Conservation (phyloP, 2,797 vertebrate species). For the Nasua narica region DNA sequence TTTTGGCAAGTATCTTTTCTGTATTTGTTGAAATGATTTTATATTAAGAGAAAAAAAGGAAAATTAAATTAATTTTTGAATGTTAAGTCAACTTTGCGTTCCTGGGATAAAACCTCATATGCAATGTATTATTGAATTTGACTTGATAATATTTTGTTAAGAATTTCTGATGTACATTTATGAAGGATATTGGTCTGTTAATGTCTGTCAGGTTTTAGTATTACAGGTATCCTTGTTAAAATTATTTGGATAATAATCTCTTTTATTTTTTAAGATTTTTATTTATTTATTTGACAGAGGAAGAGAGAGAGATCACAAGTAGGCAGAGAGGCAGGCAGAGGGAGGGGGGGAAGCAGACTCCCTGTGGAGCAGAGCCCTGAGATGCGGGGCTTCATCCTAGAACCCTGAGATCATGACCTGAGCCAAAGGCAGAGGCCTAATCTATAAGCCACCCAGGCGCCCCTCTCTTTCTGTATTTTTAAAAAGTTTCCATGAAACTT, state of each 20-base stretch:
- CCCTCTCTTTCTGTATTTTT: not conserved
- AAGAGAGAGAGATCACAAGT: too few species aligned
- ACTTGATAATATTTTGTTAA: slow-evolving; percentile 20
- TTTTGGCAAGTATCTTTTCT: slow-evolving; percentile 14
- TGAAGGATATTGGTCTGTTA: not conserved
- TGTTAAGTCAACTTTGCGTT: not conserved
- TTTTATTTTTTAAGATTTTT: too few species aligned
- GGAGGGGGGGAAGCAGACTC: too few species aligned
- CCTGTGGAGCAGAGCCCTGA: too few species aligned
- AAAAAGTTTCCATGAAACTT: not conserved
- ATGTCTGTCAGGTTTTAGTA: slow-evolving; percentile 1
- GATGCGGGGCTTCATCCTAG: too few species aligned
- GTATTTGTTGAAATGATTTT: not conserved
- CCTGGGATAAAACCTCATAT: not conserved
- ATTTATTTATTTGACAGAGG: too few species aligned
- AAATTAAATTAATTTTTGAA: slow-evolving; percentile 10
- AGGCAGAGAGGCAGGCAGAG: too few species aligned
- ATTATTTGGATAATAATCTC: not conserved
- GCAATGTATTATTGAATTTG: not conserved
- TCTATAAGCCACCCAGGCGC: too few species aligned
- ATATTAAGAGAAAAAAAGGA: not conserved
- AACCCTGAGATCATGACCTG: too few species aligned
- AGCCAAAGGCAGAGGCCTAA: too few species aligned
- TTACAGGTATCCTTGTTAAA: not conserved
- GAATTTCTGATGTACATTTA: not conserved